Evolutionary conservation across 2,113 vertebrate species (phyloP).

Genomic region (Euleptes europaea): DNA sequence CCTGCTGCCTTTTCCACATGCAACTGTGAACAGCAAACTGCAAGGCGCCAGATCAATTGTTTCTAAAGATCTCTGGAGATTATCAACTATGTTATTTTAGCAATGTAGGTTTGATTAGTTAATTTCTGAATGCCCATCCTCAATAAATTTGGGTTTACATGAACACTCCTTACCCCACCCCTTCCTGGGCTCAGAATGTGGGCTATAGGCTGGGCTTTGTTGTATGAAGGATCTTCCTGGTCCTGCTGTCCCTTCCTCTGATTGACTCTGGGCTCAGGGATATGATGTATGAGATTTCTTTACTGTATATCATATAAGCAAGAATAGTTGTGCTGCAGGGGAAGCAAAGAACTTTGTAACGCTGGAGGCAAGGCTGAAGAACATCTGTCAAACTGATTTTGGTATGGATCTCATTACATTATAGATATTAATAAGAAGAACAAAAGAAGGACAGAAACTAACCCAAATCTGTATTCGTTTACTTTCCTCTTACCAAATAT

Average conservation of each 20-base stretch:
- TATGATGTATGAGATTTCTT: background rate
- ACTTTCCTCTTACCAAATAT: slow-evolving; percentile 41
- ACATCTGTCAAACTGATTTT: slow-evolving; percentile 37
- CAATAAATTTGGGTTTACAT: too few relatives aligned
- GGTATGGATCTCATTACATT: slow-evolving; percentile 34
- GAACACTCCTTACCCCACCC: too few relatives aligned
- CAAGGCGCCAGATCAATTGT: too few relatives aligned
- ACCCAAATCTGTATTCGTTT: slow-evolving; percentile 59
- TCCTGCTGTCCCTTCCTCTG: background rate
- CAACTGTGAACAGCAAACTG: too few relatives aligned
- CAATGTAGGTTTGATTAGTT: too few relatives aligned
- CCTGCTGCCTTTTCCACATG: too few relatives aligned
- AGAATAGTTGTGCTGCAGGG: slow-evolving; percentile 16
- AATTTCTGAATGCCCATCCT: too few relatives aligned
- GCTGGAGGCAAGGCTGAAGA: slow-evolving; percentile 28
- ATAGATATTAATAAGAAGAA: slow-evolving; percentile 48
- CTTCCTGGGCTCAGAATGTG: background rate
- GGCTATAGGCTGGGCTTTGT: background rate
- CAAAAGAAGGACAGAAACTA: slow-evolving; percentile 62
- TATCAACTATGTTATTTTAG: too few relatives aligned
- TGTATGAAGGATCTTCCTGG: background rate
- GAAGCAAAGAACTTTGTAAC: slow-evolving; percentile 25
- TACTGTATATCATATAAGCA: background rate
- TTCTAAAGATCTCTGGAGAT: too few relatives aligned
- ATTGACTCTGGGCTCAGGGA: background rate